Percentiles rank a stretch among this genome's conserved stretches.
Evolutionary conservation across 2,797 vertebrate species (phyloP).

Genomic region (Leuciscus waleckii): DNA sequence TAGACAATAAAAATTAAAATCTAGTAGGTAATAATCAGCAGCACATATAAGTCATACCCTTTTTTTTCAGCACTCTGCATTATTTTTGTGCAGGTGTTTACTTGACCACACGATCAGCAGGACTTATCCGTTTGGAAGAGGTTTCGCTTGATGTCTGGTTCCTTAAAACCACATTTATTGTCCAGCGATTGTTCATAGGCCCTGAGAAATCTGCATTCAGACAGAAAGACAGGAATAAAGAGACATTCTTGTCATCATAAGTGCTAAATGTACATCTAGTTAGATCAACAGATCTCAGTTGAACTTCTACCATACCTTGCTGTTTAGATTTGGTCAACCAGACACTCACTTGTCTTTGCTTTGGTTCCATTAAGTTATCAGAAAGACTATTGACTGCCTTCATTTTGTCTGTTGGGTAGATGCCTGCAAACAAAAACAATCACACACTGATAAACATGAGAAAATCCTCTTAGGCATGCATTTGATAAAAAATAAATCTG

Average conservation of each 20-base stretch:
- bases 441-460: not conserved
- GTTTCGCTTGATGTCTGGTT: constrained; percentile 40
- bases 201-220: constrained; percentile 58
- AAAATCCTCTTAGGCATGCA: constrained; percentile 19
- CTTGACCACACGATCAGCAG: constrained; percentile 61
- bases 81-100: constrained; percentile 50
- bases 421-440: constrained; percentile 58
- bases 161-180: constrained; percentile 62
- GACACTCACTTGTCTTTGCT: constrained; percentile 61
- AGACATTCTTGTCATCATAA: not conserved
- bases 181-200: constrained; percentile 48
- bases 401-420: constrained; percentile 57
- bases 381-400: constrained; percentile 59
- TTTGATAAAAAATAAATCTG: not conserved
- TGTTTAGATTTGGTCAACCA: constrained; percentile 65
- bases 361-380: constrained; percentile 37
- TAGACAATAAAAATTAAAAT: not conserved
- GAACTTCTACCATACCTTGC: constrained; percentile 62
- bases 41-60: not conserved
- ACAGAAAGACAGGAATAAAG: constrained; percentile 15
- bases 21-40: not conserved
- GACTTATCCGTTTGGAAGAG: constrained; percentile 53
- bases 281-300: not conserved
- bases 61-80: not conserved
- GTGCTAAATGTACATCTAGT: not conserved